Evolutionary conservation across 2,797 vertebrate species (phyloP).

Genomic region (Bryconaethiops microstoma): DNA sequence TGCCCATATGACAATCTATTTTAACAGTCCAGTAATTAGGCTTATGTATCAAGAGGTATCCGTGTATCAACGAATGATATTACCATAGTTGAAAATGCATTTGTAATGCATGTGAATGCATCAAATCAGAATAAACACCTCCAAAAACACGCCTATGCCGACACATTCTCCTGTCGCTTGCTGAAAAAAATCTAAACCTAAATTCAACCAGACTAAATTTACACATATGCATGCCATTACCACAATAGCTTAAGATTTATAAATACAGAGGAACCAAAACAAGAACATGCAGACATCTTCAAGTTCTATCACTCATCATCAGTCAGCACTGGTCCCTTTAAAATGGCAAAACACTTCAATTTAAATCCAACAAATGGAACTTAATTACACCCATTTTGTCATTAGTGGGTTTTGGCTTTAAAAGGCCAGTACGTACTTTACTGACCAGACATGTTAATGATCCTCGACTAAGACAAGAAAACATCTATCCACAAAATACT

Average conservation of each 20-base stretch:
- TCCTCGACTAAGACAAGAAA: neutral
- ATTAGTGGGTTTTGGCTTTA: constrained; percentile 21
- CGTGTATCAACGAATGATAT: too few relatives aligned
- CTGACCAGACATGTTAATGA: neutral
- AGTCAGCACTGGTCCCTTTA: neutral
- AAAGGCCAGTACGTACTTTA: constrained; percentile 2
- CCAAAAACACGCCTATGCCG: too few relatives aligned
- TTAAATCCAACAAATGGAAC: constrained; percentile 23
- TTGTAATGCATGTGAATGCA: too few relatives aligned
- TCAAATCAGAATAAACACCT: too few relatives aligned
- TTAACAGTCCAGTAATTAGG: neutral
- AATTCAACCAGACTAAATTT: too few relatives aligned
- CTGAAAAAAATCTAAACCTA: too few relatives aligned
- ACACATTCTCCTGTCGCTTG: too few relatives aligned
- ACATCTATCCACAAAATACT: constrained; percentile 6
- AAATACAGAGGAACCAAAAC: neutral
- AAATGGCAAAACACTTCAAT: constrained; percentile 9
- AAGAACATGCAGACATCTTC: neutral
- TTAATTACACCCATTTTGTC: constrained; percentile 6
- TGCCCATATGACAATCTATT: neutral
- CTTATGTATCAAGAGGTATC: too few relatives aligned
- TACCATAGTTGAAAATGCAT: too few relatives aligned
- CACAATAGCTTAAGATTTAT: too few relatives aligned
- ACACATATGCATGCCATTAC: too few relatives aligned
- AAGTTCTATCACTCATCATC: neutral